phyloP scores from a whole-genome alignment of 2,113 vertebrate genomes.

The Dendropsophus ebraccatus region DNA sequence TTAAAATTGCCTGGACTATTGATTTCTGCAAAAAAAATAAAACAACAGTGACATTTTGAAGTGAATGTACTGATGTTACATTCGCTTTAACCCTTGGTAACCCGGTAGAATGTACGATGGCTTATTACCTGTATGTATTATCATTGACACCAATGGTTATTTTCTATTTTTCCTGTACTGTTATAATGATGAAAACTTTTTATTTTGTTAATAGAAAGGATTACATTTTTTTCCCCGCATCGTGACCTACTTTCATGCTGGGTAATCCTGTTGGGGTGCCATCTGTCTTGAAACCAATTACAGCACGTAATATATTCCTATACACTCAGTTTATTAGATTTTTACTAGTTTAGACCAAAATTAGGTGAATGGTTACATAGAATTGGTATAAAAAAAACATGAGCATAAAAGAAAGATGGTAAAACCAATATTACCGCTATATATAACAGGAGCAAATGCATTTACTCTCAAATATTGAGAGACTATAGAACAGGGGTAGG shows the following conservation, averaged over 20 bases:
- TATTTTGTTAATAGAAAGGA: neutral
- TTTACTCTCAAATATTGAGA: too few relatives aligned
- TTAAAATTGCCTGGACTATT: too few relatives aligned
- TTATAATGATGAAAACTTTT: too few relatives aligned
- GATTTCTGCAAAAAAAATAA: too few relatives aligned
- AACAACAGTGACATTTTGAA: too few relatives aligned
- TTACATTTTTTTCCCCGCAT: neutral
- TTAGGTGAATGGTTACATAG: neutral
- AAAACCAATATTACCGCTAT: too few relatives aligned
- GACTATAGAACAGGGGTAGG: too few relatives aligned
- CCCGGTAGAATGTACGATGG: neutral
- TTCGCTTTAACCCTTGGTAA: neutral
- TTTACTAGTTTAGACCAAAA: neutral
- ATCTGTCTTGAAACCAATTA: constrained; percentile 24
- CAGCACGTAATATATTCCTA: neutral
- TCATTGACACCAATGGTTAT: neutral
- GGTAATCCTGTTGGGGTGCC: constrained; percentile 36
- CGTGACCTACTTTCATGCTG: constrained; percentile 4
- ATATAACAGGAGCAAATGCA: too few relatives aligned
- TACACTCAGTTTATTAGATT: neutral
- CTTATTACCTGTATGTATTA: neutral
- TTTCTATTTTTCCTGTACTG: neutral
- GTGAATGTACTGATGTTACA: too few relatives aligned
- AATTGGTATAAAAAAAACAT: too few relatives aligned
- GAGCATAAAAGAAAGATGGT: too few relatives aligned